A percentile compares a stretch with the other conserved stretches of the same genome.
Evolutionary conservation across 2,797 vertebrate genomes (phyloP).

Genomic region (Xenopus petersii): DNA sequence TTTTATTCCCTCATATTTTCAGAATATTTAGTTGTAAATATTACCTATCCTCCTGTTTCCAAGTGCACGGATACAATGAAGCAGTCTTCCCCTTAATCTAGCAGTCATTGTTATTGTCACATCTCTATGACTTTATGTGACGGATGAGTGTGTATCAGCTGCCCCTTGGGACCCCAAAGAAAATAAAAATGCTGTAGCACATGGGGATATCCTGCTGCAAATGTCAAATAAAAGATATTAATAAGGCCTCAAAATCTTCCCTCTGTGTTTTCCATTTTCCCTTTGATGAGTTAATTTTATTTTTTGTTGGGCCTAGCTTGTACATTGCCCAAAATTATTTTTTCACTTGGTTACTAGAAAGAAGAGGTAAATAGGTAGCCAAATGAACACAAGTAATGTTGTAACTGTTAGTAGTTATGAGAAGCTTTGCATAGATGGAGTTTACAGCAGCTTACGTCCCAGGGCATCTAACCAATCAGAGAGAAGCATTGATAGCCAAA

Average conservation of each 20-base stretch:
- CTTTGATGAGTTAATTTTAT: not conserved
- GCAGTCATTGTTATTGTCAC: conserved; percentile 16
- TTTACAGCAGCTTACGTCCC: too few relatives aligned
- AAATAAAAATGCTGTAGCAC: conserved; percentile 25
- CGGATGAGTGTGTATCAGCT: conserved; percentile 16
- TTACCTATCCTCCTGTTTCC: not conserved
- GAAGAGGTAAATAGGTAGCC: not conserved
- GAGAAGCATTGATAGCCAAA: too few relatives aligned
- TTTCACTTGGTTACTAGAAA: not conserved
- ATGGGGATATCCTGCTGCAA: conserved; percentile 9
- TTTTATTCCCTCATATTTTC: too few relatives aligned
- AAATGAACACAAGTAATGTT: not conserved
- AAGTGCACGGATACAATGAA: not conserved
- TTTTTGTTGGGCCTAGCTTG: not conserved
- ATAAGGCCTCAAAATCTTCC: not conserved
- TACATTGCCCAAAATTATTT: not conserved
- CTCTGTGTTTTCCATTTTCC: not conserved
- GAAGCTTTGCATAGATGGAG: too few relatives aligned
- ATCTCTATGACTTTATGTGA: conserved; percentile 19
- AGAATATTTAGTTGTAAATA: not conserved
- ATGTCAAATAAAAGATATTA: conserved; percentile 26
- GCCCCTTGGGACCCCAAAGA: conserved; percentile 20
- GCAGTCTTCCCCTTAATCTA: conserved; percentile 16
- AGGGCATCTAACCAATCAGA: too few relatives aligned
- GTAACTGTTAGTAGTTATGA: too few relatives aligned